Evolutionary conservation across 2,888 invertebrate genomes (phyloP).

Genomic region (Odontocolon sp.): DNA sequence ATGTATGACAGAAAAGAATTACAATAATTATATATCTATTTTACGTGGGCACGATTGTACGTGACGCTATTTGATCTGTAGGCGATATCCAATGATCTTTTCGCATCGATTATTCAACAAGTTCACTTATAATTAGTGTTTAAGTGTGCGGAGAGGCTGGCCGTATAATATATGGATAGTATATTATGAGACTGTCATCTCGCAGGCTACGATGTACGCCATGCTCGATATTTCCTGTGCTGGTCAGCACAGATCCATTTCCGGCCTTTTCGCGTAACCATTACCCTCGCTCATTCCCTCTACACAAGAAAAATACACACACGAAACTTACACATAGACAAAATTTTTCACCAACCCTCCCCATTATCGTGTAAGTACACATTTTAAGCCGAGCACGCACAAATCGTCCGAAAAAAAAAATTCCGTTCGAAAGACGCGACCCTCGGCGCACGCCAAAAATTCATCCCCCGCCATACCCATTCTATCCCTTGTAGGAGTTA

Average conservation of each 20-base stretch:
- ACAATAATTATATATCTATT: constrained; percentile 64
- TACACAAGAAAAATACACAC: constrained; percentile 3
- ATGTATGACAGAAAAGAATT: constrained; percentile 58
- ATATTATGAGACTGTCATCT: constrained; percentile 55
- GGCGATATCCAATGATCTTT: constrained; percentile 55
- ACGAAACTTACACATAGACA: constrained; percentile 7
- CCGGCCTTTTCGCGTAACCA: constrained; percentile 58
- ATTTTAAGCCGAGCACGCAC: constrained; percentile 51
- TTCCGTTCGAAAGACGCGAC: constrained; percentile 18
- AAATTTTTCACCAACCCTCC: constrained; percentile 16
- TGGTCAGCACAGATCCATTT: constrained; percentile 55
- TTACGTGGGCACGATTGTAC: constrained; percentile 58
- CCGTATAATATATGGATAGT: constrained; percentile 43
- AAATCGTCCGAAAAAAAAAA: constrained; percentile 44
- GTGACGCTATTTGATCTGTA: constrained; percentile 58
- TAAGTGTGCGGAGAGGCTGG: constrained; percentile 49
- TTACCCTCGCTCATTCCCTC: constrained; percentile 52
- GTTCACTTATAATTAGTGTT: constrained; percentile 52
- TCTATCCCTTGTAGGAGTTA: constrained; percentile 22
- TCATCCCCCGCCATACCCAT: constrained; percentile 13
- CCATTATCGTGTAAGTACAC: constrained; percentile 19
- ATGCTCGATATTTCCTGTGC: constrained; percentile 50
- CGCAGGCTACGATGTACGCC: constrained; percentile 40
- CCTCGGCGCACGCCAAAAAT: constrained; percentile 14
- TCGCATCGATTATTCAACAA: constrained; percentile 56